Evolutionary conservation across 2,888 invertebrate genomes (phyloP), one percentile per base, ranked within the genome.

Genomic region (Andricus quercusramuli): DNA sequence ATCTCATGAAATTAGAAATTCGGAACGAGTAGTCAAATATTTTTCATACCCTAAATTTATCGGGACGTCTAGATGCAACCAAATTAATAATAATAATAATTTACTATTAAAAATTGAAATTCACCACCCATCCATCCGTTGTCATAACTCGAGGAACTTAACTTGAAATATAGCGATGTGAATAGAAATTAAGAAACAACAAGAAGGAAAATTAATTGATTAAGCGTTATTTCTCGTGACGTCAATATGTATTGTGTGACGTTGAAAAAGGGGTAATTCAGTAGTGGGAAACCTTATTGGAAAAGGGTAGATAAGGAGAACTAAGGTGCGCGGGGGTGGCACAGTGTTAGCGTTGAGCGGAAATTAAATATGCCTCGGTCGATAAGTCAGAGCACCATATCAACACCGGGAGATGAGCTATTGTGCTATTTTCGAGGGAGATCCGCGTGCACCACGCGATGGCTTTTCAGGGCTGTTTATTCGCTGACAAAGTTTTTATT

Each of bases 291-390:
- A 87, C 89, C 90, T 90, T 90, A 91, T 92, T 92, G 92, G 91
- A 91, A 91, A 92, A 90, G 90, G 91, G 90, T 91, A 92, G 92
- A 92, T 92, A 92, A 91, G 89, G 86, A 86, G 83, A 83, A 85
- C 84, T 81, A 80, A 79, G 74, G 68, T 66, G 84, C 37, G 84
- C 79, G 83, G 67, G 78, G 79, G 82, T 79, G 83, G 80, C 82
- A 83, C 81, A 80, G 83, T 80, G 86, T 86, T 85, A 87, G 87
- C 87, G 88, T 90, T 88, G 90, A 91, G 89, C 92, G 92, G 92
- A 92, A 92, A 92, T 92, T 92, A 92, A 92, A 92, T 92, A 92
- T 92, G 92, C 92, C 91, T 91, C 90, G 90, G 90, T 91, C 92
- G 92, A 92, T 92, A 92, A 92, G 92, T 92, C 90, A 90, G 90